Percentiles rank a stretch among this genome's conserved stretches.
These are phyloP conservation scores for Cynopterus brachyotis DNA, from an alignment of 2,113 vertebrate species.

Conservation along the genomic window DNA sequence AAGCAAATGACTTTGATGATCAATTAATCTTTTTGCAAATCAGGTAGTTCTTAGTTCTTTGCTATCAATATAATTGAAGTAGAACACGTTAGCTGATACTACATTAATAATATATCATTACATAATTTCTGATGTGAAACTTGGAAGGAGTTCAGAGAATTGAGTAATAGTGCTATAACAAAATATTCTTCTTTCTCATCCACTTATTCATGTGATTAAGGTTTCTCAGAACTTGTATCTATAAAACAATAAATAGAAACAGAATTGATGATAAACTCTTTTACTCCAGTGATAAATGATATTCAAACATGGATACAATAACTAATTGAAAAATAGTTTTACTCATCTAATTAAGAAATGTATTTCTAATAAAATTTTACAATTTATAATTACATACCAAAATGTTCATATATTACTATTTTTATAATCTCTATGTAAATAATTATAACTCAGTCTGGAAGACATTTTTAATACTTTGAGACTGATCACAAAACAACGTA, in stretches of 20 bases:
- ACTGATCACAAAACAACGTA: background rate
- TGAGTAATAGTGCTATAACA: background rate
- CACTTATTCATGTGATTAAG: conserved; percentile 7
- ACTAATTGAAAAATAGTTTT: background rate
- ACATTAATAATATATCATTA: background rate
- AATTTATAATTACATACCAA: background rate
- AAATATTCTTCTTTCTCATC: background rate
- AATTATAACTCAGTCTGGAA: background rate
- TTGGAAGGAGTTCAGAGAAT: conserved; percentile 15
- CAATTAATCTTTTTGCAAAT: background rate
- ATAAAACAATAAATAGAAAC: background rate
- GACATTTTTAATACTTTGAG: background rate
- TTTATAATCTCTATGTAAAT: background rate
- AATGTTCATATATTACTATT: background rate
- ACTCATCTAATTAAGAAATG: background rate
- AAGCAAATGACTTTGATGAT: background rate
- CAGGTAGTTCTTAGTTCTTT: background rate
- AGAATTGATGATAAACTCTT: background rate
- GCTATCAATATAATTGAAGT: background rate
- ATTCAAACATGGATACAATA: background rate
- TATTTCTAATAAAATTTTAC: conserved; percentile 19
- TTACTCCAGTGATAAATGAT: background rate
- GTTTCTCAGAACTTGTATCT: background rate
- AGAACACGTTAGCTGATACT: background rate
- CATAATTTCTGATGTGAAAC: background rate